phyloP scores from a whole-genome alignment of 2,888 invertebrate genomes.

The Balanococcus diminutus region DNA sequence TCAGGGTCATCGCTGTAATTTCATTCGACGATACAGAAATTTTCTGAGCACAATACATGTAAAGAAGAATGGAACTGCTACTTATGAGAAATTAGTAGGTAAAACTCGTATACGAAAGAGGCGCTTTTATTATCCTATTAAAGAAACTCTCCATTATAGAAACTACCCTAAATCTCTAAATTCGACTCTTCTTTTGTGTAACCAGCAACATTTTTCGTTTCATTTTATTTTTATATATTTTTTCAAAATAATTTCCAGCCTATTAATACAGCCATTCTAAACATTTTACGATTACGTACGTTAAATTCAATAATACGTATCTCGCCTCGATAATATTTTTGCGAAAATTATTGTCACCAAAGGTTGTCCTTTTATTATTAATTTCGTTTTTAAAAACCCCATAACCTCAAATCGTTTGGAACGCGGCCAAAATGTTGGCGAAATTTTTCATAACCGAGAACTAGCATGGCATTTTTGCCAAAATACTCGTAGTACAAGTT shows the following conservation, averaged over 20 bases:
- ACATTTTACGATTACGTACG: background rate
- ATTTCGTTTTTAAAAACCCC: constrained; percentile 1
- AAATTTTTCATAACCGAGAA: background rate
- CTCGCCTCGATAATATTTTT: background rate
- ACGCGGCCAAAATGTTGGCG: background rate
- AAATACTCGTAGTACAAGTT: background rate
- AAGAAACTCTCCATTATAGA: background rate
- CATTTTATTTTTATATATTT: background rate
- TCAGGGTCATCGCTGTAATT: no score
- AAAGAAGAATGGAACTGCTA: no score
- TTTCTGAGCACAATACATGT: no score
- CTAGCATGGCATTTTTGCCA: background rate
- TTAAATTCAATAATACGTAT: background rate
- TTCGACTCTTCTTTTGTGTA: background rate
- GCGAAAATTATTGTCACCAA: background rate
- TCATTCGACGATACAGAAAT: no score
- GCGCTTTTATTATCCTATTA: background rate
- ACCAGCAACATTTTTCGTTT: background rate
- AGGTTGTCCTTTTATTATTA: constrained; percentile 2
- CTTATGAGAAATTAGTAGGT: no score
- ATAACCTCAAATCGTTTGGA: background rate
- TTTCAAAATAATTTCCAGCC: background rate
- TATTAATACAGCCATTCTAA: background rate
- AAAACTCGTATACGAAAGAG: background rate
- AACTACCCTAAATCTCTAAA: background rate